phyloP scores from a whole-genome alignment of 2,797 vertebrate genomes.

The Delichon dasypus region DNA sequence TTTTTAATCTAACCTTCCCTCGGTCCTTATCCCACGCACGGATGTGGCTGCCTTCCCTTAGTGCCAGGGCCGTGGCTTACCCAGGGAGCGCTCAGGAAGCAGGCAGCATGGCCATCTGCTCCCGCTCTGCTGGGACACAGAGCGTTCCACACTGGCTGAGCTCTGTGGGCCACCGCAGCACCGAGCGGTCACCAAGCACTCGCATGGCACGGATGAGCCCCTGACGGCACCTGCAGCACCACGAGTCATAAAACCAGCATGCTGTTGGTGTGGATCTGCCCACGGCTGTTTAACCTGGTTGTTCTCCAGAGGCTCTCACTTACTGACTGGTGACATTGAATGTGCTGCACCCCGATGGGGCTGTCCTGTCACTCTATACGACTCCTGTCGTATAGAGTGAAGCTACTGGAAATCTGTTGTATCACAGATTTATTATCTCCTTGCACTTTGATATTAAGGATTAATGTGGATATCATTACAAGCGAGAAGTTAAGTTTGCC shows the following conservation, averaged over 20 bases:
- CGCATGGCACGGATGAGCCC: rapidly evolving
- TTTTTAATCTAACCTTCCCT: background rate
- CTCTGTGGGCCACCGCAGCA: rapidly evolving
- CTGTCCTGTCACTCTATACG: no score
- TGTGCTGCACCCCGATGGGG: background rate
- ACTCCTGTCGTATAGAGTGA: background rate
- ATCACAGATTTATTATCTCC: background rate
- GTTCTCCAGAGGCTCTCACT: background rate
- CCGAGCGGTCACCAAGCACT: rapidly evolving
- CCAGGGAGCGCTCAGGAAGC: rapidly evolving
- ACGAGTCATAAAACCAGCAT: background rate
- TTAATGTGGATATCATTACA: constrained; percentile 1
- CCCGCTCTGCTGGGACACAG: rapidly evolving
- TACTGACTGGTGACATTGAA: rapidly evolving
- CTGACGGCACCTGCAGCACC: background rate
- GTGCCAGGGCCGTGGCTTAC: background rate
- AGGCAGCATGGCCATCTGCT: rapidly evolving
- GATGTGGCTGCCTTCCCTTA: rapidly evolving
- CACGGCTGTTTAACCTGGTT: background rate
- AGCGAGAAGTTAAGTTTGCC: constrained; percentile 12
- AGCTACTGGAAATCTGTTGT: background rate
- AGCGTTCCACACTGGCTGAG: rapidly evolving
- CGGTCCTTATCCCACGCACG: rapidly evolving
- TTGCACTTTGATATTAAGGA: constrained; percentile 8
- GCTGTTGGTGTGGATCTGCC: background rate